Evolutionary conservation across 2,113 vertebrate genomes (phyloP), one percentile per base, ranked within the genome.

Genomic region (Dasyornis broadbenti): DNA sequence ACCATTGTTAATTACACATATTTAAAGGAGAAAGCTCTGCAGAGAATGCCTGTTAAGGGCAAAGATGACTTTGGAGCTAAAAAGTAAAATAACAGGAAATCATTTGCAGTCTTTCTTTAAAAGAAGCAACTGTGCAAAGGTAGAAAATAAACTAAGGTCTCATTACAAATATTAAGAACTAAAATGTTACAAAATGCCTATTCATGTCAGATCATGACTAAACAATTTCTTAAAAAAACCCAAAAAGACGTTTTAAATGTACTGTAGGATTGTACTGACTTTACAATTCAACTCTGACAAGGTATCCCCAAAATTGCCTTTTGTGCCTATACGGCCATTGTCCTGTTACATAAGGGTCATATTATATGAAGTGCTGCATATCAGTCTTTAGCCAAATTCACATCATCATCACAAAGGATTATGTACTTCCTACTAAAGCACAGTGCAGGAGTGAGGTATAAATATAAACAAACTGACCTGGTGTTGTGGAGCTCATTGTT

Each of bases 401-500:
- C n/a, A 75, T 60, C 24, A 70, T 35, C n/a, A 39, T 35, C 40
- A 94, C 44, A 83, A 88, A 88, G 21, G 60, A 63, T 63, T 86
- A 44, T 4, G 3, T 22, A 40, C 27, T 57, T 65, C 23, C 27
- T 73, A 63, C 54, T 2, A 59, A 24, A 52, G 33, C 18, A 76
- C 13, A 42, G 28, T 86, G 56, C 68, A 78, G 7, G 7, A 42
- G 15, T 47, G 53, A 90, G 28, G 49, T 79, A 72, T 42, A 52
- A 88, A 89, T 26, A 68, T 13, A 73, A 83, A 49, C 15, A 82
- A 78, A 98, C 98, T 96, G 80, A 98, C 98, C 98, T 71, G 98
- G 97, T 75, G 97, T 96, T 83, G 98, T 98, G 21, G 98, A 98
- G 95, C 97, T 98, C 98, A 98, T 98, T 68, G 77, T 95, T 97